Evolutionary conservation across 1,140 invertebrate genomes (phyloP), one percentile per base, ranked within the genome.

Genomic region (Saxidomus purpurata): DNA sequence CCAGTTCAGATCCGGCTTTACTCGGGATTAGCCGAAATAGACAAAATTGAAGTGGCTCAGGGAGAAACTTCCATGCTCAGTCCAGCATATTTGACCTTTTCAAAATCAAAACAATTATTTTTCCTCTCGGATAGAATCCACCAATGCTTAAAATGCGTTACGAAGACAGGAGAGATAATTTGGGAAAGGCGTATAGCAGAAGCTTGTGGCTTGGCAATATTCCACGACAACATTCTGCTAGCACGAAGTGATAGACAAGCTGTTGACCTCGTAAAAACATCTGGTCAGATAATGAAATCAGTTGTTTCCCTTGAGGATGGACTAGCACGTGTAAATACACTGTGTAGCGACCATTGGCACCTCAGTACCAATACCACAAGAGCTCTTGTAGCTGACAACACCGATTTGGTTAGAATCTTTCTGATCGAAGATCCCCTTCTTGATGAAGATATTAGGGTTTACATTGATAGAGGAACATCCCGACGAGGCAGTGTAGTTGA

Each of bases 391-490:
- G 38, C 25, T 17, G 86, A 88, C n/a, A 36, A 88, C 15, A 88
- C 76, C 0, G 40, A 88, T 11, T n/a, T 88, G 11, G 86, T 71
- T 1, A 36, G 77, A n/a, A 43, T 88, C 9, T 88, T 80, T 19
- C 43, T 55, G 2, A 19, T 81, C 19, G 86, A 88, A 61, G 86
- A 88, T 40, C 86, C 86, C 11, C 28, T 88, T n/a, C n/a, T 61
- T 25, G 76, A 88, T 61, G 28, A 74, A 47, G 86, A 80, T 4
- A 25, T 87, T 11, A 40, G 25, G 8, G 28, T 69, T 13, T 87
- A 63, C 67, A 40, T 79, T 1, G 28, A 67, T 9, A 40, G 40
- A 67, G 4, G 59, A 40, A 71, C 59, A 63, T 63, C 59, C 4
- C 19, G 25, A 28, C 59, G 43, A 15, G 43, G 43, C 15, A 43